phyloP scores from a whole-genome alignment of 2,888 invertebrate species.

The Tuberolachnus salignus region DNA sequence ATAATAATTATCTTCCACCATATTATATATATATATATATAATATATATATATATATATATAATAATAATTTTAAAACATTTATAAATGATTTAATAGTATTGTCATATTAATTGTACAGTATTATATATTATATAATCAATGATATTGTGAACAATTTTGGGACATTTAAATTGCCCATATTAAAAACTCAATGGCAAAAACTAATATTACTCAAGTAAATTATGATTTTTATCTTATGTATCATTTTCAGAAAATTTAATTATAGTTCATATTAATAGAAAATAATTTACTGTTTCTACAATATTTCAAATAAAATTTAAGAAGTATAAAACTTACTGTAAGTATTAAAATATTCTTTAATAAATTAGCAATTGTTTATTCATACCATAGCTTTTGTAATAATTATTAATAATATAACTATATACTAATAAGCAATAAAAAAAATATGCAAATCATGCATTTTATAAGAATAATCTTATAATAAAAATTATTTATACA shows the following conservation, averaged over 20 bases:
- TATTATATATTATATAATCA: too few relatives aligned
- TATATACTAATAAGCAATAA: conserved; percentile 14
- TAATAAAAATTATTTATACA: too few relatives aligned
- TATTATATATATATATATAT: neutral
- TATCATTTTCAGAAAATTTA: conserved; percentile 28
- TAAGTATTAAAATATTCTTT: neutral
- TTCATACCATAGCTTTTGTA: neutral
- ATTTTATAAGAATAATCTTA: neutral
- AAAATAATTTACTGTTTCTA: neutral
- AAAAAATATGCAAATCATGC: neutral
- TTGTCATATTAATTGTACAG: neutral
- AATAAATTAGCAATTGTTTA: neutral
- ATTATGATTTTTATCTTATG: conserved; percentile 5
- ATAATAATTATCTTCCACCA: conserved; percentile 31
- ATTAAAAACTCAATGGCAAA: neutral
- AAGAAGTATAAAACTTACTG: conserved; percentile 4
- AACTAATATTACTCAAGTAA: neutral
- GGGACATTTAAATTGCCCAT: neutral
- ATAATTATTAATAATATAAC: neutral
- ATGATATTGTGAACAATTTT: neutral
- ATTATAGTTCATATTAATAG: neutral
- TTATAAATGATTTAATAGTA: conserved; percentile 4
- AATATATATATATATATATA: too few relatives aligned
- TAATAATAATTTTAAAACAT: neutral
- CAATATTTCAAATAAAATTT: neutral